Evolutionary conservation across 2,797 vertebrate species (phyloP), one percentile per base, ranked within the genome.

Genomic region (Danio albolineatus): DNA sequence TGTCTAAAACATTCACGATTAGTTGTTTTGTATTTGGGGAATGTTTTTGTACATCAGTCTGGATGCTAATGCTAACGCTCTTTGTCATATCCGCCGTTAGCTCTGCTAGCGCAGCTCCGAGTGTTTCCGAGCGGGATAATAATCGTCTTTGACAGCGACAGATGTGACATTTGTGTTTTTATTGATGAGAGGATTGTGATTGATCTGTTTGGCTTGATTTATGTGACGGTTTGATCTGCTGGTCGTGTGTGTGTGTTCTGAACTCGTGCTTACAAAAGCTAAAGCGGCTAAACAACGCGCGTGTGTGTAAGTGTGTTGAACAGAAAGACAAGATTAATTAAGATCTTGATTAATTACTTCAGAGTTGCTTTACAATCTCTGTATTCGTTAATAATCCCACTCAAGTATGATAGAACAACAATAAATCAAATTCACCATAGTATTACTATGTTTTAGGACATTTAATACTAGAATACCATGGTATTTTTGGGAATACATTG

Each of bases 221-320:
- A 36, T 71, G 17, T 28, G 56, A 7, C 7, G 16, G 66, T 62
- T 54, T 54, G 56, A 28, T 62, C 46, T 36, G 57, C 53, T 41
- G 16, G 36, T 51, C 12, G 36, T 1, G 4, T 49, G 41, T 46
- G 44, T 46, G 56, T 39, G 36, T 21, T 44, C 10, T 44, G 9
- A 51, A 43, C 66, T 78, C 38, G n/a, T 41, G 66, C 65, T 71
- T 41, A 78, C 56, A 61, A 49, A 51, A 78, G 56, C 69, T 67
- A 76, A 81, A 76, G 73, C 65, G 65, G 73, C 73, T 76, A 76
- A 76, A 81, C 56, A 61, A 28, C 76, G 66, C 48, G 43, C 49
- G 64, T 70, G 51, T 53, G 16, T 51, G 9, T n/a, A n/a, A 53
- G 51, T 36, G 10, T 51, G 46, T 38, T 39, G n/a, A 56, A 39